Base-by-base conservation (phyloP, 2,113 vertebrate genomes). In the Climacteris rufus region DNA sequence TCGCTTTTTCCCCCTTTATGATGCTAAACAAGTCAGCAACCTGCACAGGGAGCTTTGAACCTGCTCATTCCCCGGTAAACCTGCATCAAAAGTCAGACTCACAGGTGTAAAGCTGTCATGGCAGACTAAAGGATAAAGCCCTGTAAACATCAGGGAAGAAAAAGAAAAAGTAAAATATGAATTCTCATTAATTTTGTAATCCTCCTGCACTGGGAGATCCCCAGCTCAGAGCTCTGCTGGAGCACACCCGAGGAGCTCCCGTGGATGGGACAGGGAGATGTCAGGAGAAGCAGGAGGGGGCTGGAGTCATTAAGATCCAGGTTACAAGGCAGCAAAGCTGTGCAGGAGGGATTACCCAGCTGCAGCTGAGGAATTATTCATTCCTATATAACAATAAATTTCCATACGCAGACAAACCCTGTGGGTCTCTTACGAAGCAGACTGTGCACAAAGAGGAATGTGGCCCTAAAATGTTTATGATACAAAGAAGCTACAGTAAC, bases 391-490 rank as follows among this genome's bases (percentile, higher is more conserved):
- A 83, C 90, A 89, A 84, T 83, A 87, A 79, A 54, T 82, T 88
- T 78, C 83, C 64, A 39, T 12, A 35, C 0, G 6, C 39, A 78
- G 87, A 82, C 54, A 89, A 90, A 93, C 57, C 90, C 88, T 66
- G 35, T 2, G 5, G 60, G 72, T 71, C 90, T 83, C 86, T 54
- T 37, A 17, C 14, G 7, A 33, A 93, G 85, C 75, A 66, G 68
- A 18, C 39, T 68, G 61, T 33, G 6, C 40, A 42, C 25, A n/a
- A 75, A 75, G 81, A 87, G 61, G 71, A 93, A 96, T 5, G 52
- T 5, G 37, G 76, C 85, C 80, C 79, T 75, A 90, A 95, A 95
- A 81, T 78, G 90, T 93, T 96, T 96, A 95, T 27, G 76, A 52
- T 17, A 75, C n/a, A 45, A 45, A 86, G 93, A 74, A 94, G 80